Conservation (phyloP, 2,888 invertebrate species). For the Leucophenga maculata region DNA sequence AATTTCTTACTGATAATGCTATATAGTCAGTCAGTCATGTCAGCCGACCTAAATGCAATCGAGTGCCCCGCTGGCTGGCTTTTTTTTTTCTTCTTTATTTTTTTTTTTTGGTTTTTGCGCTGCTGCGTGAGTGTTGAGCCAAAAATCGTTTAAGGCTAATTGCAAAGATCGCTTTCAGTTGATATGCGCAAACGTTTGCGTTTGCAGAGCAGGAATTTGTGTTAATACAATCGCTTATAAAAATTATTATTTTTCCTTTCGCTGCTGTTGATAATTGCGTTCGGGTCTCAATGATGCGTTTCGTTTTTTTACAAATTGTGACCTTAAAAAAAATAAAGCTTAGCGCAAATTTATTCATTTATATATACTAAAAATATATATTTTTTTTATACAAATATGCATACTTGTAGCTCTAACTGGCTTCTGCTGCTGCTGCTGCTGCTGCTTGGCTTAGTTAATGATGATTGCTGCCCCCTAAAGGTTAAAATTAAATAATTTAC, state of each 20-base stretch:
- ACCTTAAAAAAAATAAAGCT: background rate
- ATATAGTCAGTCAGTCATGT: slow-evolving; percentile 52
- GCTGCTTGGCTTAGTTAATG: slow-evolving; percentile 56
- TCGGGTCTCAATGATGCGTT: too few species aligned
- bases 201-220: slow-evolving; percentile 12
- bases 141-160: slow-evolving; percentile 68
- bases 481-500: slow-evolving; percentile 64
- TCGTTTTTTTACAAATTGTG: background rate
- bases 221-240: slow-evolving; percentile 7
- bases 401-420: background rate
- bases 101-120: background rate
- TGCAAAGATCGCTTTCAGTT: slow-evolving; percentile 65
- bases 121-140: slow-evolving; percentile 62
- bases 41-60: slow-evolving; percentile 10
- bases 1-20: slow-evolving; percentile 63
- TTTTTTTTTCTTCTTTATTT: background rate
- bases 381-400: background rate
- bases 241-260: slow-evolving; percentile 4
- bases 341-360: background rate
- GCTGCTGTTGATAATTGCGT: slow-evolving; percentile 5
- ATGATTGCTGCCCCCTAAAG: slow-evolving; percentile 67
- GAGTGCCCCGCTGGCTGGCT: slow-evolving; percentile 7
- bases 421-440: too few species aligned
- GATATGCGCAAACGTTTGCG: slow-evolving; percentile 53
- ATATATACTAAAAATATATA: background rate